phyloP scores from a whole-genome alignment of 2,888 invertebrate species.

The Conomelus anceps region DNA sequence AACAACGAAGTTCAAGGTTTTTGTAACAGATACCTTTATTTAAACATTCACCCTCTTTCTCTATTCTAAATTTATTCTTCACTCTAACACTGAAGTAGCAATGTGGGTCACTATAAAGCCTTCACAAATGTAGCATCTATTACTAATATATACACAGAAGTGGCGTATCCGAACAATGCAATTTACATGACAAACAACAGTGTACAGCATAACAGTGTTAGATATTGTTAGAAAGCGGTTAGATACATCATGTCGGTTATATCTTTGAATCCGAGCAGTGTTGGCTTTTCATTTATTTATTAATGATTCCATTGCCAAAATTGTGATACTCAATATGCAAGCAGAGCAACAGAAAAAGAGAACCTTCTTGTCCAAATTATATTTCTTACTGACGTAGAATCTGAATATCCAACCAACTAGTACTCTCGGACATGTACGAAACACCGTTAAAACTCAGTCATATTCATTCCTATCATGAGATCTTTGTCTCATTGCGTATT shows the following conservation, averaged over 20 bases:
- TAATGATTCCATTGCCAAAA: background rate
- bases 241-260: background rate
- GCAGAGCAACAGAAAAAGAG: background rate
- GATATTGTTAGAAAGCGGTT: background rate
- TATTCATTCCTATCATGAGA: no score
- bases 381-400: background rate
- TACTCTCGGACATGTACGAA: background rate
- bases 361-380: background rate
- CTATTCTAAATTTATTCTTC: no score
- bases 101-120: no score
- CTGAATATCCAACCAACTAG: no score
- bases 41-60: no score
- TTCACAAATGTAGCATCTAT: no score
- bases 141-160: background rate
- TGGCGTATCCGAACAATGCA: background rate
- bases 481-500: no score
- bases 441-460: background rate
- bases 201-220: background rate
- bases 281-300: background rate
- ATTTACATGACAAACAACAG: background rate
- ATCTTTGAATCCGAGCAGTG: background rate
- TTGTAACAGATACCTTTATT: no score
- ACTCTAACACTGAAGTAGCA: no score
- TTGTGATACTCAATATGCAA: background rate
- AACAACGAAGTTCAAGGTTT: no score